Base-by-base conservation (phyloP, 2,113 vertebrate genomes). In the Phoxinus phoxinus region DNA sequence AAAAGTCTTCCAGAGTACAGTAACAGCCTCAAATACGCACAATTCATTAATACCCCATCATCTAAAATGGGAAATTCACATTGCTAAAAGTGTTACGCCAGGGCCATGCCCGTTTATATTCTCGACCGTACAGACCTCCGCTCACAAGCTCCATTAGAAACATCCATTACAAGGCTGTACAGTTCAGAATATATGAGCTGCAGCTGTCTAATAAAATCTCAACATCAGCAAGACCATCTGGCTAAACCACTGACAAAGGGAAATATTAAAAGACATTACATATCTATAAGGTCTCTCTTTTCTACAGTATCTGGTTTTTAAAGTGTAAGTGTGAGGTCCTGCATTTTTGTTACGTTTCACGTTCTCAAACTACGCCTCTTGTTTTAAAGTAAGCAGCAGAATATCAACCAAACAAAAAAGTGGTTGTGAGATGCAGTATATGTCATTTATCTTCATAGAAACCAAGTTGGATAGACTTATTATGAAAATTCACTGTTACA, bases 191-290 rank as follows among this genome's bases (percentile, higher is more conserved):
- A 89, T 92, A 91, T 89, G 90, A 92, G 90, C 85, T 90, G 84
- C 92, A 93, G 93, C 91, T 93, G 92, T 81, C 89, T 53, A 84
- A 87, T 92, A 91, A 93, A 93, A 84, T 10, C 88, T 85, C 30
- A 90, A 87, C 84, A 91, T 90, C 74, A 86, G 87, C 82, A 87
- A 79, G 84, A 84, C 44, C 63, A 72, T 77, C 72, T 67, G 79
- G 51, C 73, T 75, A 74, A 89, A 91, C 84, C 73, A 65, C 71
- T 56, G 27, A 65, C 41, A 27, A 46, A 15, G 21, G 59, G 78
- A 81, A 81, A 65, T 81, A 61, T 61, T 41, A 79, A 37, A 56
- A 59, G 32, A 59, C 72, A 59, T 44, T 79, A 79, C 25, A 63
- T 30, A 25, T 81, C 58, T 63, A 63, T 46, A 63, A 3, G 3